Conservation (phyloP, 2,113 vertebrate species). For the Hippolais icterina region DNA sequence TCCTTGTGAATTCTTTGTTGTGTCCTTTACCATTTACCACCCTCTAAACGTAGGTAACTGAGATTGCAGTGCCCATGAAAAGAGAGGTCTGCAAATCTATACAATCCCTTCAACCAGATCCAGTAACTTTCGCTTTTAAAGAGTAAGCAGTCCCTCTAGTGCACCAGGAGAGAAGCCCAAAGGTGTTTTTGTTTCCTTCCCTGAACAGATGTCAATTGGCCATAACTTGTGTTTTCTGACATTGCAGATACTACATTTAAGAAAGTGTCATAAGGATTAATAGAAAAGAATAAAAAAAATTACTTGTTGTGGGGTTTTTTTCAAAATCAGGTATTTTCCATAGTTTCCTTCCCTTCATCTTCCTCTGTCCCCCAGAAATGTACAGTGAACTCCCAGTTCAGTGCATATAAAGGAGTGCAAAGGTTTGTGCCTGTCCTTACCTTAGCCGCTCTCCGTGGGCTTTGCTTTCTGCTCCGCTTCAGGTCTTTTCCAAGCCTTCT, state of each 20-base stretch:
- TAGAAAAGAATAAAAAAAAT: neutral
- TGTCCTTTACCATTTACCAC: neutral
- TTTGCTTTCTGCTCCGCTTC: neutral
- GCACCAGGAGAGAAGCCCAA: neutral
- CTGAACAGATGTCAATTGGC: neutral
- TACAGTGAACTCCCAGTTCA: neutral
- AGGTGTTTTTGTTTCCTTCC: neutral
- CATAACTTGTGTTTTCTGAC: neutral
- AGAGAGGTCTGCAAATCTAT: neutral
- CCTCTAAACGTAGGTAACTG: neutral
- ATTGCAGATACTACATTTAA: neutral
- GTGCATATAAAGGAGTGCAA: fast-evolving
- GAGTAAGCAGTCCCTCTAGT: neutral
- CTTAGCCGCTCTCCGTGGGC: neutral
- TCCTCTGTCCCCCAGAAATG: neutral
- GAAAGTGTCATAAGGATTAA: neutral
- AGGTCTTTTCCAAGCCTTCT: neutral
- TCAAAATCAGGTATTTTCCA: neutral
- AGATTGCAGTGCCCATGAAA: neutral
- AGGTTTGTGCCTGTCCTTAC: neutral
- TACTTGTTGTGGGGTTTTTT: neutral
- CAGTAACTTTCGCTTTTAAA: neutral
- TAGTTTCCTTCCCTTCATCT: neutral
- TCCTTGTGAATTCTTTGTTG: neutral
- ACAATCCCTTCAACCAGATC: neutral